A percentile compares a stretch with the other conserved stretches of the same genome.
Evolutionary conservation across 1,140 invertebrate species (phyloP).

Genomic region (Charaxes varanes): DNA sequence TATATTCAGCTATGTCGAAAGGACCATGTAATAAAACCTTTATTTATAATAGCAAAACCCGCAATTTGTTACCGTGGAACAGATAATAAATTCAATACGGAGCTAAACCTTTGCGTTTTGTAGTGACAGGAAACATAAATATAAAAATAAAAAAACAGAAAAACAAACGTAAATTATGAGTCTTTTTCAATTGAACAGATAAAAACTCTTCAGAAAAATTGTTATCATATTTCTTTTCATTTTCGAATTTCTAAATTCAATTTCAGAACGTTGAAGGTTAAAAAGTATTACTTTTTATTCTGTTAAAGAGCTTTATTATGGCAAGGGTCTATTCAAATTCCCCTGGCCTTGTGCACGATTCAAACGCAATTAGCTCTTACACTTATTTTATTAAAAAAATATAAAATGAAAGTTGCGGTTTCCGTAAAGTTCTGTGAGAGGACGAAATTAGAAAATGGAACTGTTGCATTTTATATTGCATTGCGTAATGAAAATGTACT

Average conservation of each 20-base stretch:
- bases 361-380: slow-evolving; percentile 22
- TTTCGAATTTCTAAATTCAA: slow-evolving; percentile 13
- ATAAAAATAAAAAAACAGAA: too few species aligned
- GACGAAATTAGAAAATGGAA: slow-evolving; percentile 3
- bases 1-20: slow-evolving; percentile 42
- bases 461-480: slow-evolving; percentile 7
- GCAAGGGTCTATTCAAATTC: slow-evolving; percentile 19
- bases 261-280: slow-evolving; percentile 12
- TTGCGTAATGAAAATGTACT: too few species aligned
- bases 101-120: slow-evolving; percentile 1
- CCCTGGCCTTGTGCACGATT: slow-evolving; percentile 19
- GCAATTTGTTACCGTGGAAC: slow-evolving; percentile 8
- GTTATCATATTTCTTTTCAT: neutral
- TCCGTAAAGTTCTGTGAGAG: slow-evolving; percentile 2
- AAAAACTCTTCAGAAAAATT: neutral
- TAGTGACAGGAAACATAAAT: too few species aligned
- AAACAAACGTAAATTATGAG: too few species aligned
- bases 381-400: slow-evolving; percentile 13
- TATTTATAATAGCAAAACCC: neutral
- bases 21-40: slow-evolving; percentile 18
- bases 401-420: slow-evolving; percentile 6
- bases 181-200: too few species aligned
- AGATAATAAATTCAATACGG: slow-evolving; percentile 3
- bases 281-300: slow-evolving; percentile 11
- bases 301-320: slow-evolving; percentile 17